Percentiles rank a stretch among this genome's conserved stretches.
phyloP scores from a whole-genome alignment of 2,888 invertebrate species.

The Drosophila monieri region DNA sequence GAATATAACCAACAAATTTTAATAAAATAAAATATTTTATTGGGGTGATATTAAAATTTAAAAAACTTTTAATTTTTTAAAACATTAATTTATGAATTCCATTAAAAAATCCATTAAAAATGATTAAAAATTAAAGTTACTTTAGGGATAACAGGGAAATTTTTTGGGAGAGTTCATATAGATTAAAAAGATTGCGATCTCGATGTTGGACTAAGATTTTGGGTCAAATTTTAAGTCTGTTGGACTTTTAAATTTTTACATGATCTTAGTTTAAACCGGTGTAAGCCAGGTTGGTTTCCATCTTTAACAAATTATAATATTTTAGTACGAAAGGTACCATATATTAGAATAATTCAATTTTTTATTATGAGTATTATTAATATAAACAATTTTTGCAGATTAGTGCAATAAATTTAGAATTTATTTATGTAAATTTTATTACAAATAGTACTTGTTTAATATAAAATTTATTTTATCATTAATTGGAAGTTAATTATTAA shows the following conservation, averaged over 20 bases:
- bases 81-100: constrained; percentile 61
- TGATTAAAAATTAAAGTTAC: constrained; percentile 90
- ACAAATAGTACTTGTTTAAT: constrained; percentile 86
- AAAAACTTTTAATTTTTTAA: constrained; percentile 85
- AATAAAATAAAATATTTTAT: constrained; percentile 85
- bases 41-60: constrained; percentile 88
- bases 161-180: constrained; percentile 89
- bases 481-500: constrained; percentile 85
- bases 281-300: constrained; percentile 94
- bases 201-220: constrained; percentile 91
- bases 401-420: constrained; percentile 90
- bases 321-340: constrained; percentile 93
- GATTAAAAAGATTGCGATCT: constrained; percentile 91
- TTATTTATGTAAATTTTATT: constrained; percentile 86
- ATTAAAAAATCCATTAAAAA: constrained; percentile 86
- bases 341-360: constrained; percentile 85
- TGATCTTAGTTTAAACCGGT: constrained; percentile 95
- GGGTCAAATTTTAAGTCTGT: constrained; percentile 88
- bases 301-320: constrained; percentile 87
- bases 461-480: constrained; percentile 84
- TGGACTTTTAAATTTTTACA: constrained; percentile 93
- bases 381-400: constrained; percentile 87
- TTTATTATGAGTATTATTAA: constrained; percentile 64
- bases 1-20: no score
- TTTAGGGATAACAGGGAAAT: constrained; percentile 94